Conservation (phyloP, 2,888 invertebrate species). For the Meteorus cinctellus region DNA sequence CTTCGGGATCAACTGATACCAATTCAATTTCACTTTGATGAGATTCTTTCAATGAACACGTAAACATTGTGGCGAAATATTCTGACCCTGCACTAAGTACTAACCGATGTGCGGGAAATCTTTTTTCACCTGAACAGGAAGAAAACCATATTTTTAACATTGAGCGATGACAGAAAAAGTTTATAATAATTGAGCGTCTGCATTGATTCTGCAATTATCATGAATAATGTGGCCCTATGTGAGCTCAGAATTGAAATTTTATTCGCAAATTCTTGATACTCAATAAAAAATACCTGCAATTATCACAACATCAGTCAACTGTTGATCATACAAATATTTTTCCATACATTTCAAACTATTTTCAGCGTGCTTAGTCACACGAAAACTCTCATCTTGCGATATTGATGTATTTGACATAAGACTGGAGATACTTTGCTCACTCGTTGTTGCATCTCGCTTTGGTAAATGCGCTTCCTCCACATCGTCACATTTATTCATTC, state of each 20-base stretch:
- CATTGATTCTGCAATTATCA: too few relatives aligned
- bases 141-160: slow-evolving; percentile 14
- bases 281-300: slow-evolving; percentile 83
- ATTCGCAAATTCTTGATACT: slow-evolving; percentile 60
- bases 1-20: slow-evolving; percentile 89
- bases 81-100: slow-evolving; percentile 94
- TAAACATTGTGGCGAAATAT: slow-evolving; percentile 97
- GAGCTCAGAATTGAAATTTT: too few relatives aligned
- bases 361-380: slow-evolving; percentile 87
- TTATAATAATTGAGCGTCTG: too few relatives aligned
- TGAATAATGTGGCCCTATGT: too few relatives aligned
- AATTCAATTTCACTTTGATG: slow-evolving; percentile 88
- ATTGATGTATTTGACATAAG: slow-evolving; percentile 68
- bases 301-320: slow-evolving; percentile 90
- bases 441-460: slow-evolving; percentile 63
- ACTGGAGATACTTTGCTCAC: slow-evolving; percentile 69
- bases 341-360: slow-evolving; percentile 88
- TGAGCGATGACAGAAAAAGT: background rate
- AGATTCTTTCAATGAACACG: slow-evolving; percentile 88
- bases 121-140: slow-evolving; percentile 69
- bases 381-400: slow-evolving; percentile 86
- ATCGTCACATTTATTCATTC: slow-evolving; percentile 19
- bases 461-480: slow-evolving; percentile 48
- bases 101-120: slow-evolving; percentile 88
- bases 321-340: slow-evolving; percentile 85